Conservation (phyloP, 2,888 invertebrate species). For the Ischnus inquisitorius region DNA sequence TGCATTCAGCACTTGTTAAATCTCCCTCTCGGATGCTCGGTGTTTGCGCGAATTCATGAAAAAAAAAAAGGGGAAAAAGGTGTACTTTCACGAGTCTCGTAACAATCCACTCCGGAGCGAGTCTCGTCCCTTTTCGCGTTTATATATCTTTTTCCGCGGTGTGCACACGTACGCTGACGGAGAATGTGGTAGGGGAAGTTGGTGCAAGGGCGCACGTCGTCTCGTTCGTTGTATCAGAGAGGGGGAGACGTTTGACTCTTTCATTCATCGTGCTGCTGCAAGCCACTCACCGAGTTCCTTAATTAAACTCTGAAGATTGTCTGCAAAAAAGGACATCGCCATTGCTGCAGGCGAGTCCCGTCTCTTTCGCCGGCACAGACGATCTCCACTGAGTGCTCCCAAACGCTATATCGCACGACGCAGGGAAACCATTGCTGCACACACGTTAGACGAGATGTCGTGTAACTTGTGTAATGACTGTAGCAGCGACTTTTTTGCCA, state of each 20-base stretch:
- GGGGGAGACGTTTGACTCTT: conserved; percentile 80
- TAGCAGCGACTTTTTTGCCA: conserved; percentile 3
- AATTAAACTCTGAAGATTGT: conserved; percentile 85
- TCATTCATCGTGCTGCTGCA: conserved; percentile 83
- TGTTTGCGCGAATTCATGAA: conserved; percentile 28
- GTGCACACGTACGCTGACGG: conserved; percentile 43
- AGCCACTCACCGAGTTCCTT: conserved; percentile 84
- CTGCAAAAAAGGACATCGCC: conserved; percentile 84
- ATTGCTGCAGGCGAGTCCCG: conserved; percentile 30
- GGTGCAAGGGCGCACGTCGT: conserved; percentile 55
- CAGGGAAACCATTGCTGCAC: conserved; percentile 36
- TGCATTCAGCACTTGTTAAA: conserved; percentile 37
- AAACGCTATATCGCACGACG: conserved; percentile 29
- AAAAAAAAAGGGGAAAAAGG: conserved; percentile 45
- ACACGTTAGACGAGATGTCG: background rate
- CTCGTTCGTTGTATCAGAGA: conserved; percentile 50
- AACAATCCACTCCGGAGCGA: conserved; percentile 46
- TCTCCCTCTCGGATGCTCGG: conserved; percentile 23
- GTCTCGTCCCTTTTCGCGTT: conserved; percentile 49
- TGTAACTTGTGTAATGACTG: conserved; percentile 14
- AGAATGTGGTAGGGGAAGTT: conserved; percentile 49
- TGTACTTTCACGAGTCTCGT: conserved; percentile 54
- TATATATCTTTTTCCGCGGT: conserved; percentile 15
- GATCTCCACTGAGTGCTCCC: conserved; percentile 19
- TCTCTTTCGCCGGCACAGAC: conserved; percentile 44